phyloP scores from a whole-genome alignment of 2,888 invertebrate species.

The Aphodius granarius region DNA sequence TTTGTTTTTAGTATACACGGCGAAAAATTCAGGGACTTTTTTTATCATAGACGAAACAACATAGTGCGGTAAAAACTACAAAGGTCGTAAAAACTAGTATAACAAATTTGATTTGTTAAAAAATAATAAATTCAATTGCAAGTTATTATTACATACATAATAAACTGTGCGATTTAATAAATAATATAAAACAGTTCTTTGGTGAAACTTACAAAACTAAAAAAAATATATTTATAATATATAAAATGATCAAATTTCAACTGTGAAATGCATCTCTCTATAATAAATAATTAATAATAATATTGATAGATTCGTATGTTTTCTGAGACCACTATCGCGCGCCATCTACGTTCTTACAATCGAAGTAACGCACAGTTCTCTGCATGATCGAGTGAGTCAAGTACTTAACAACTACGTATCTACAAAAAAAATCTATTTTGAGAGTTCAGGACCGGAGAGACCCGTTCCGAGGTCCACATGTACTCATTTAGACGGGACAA shows the following conservation, averaged over 20 bases:
- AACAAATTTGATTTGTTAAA: conserved; percentile 20
- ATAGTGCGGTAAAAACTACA: conserved; percentile 11
- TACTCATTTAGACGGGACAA: background rate
- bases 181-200: conserved; percentile 50
- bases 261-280: conserved; percentile 40
- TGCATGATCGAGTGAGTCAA: conserved; percentile 17
- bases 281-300: conserved; percentile 11
- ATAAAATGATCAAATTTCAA: conserved; percentile 48
- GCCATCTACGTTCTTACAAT: conserved; percentile 2
- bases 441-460: conserved; percentile 5
- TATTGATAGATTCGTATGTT: conserved; percentile 44
- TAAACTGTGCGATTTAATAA: conserved; percentile 22
- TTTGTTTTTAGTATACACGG: conserved; percentile 11
- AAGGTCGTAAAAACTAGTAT: conserved; percentile 11
- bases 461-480: background rate
- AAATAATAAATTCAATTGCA: conserved; percentile 28
- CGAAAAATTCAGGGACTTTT: conserved; percentile 1
- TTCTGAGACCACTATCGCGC: conserved; percentile 44
- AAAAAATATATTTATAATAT: conserved; percentile 39
- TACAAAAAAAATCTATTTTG: conserved; percentile 1
- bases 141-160: conserved; percentile 4
- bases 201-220: conserved; percentile 52
- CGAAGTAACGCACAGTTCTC: conserved; percentile 2
- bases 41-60: background rate
- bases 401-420: conserved; percentile 15